Percentiles rank a stretch among this genome's conserved stretches.
These are phyloP conservation scores for Napeogenes sylphis DNA, from an alignment of 2,888 invertebrate genomes.

Conservation along the genomic window DNA sequence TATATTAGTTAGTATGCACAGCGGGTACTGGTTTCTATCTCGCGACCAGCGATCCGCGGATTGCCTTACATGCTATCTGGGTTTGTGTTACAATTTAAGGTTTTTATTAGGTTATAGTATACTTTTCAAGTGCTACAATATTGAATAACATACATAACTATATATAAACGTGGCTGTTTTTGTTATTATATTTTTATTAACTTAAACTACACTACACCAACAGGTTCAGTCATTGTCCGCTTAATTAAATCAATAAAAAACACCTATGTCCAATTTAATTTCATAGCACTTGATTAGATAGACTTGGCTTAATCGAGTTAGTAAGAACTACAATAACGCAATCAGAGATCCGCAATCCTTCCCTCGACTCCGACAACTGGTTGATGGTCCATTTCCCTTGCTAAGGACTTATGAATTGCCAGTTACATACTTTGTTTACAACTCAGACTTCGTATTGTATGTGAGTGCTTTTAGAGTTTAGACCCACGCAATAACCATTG, in stretches of 20 bases:
- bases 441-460: constrained; percentile 7
- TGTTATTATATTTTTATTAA: no score
- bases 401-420: constrained; percentile 21
- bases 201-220: no score
- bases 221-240: not conserved
- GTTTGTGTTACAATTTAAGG: not conserved
- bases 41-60: no score
- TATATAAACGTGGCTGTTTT: no score
- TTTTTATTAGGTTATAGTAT: not conserved
- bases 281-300: constrained; percentile 4
- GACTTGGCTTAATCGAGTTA: constrained; percentile 8
- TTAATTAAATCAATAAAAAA: not conserved
- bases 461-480: not conserved
- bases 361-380: constrained; percentile 28
- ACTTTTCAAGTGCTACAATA: no score
- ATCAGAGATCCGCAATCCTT: constrained; percentile 16
- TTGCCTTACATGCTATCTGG: not conserved
- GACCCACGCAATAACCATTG: no score
- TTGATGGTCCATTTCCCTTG: constrained; percentile 38
- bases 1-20: no score
- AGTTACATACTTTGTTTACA: constrained; percentile 22
- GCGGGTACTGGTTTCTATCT: no score
- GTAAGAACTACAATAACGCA: constrained; percentile 8
- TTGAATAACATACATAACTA: no score
- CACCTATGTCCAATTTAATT: not conserved